phyloP scores from a whole-genome alignment of 2,888 invertebrate species.

The Dinocampus coccinellae region DNA sequence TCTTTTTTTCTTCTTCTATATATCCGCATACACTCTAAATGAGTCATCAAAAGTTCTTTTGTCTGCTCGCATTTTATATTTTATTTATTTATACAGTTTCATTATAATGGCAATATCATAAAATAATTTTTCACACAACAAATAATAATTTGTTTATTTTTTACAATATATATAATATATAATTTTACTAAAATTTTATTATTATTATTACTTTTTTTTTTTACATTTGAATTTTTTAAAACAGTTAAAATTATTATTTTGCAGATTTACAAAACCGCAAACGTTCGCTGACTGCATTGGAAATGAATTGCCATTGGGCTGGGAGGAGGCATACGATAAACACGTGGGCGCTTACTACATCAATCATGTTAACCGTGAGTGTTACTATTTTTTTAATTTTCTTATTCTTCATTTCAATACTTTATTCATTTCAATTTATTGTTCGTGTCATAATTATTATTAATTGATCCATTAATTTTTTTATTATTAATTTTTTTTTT shows the following conservation, averaged over 20 bases:
- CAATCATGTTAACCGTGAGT: constrained; percentile 96
- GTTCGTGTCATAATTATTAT: too few species aligned
- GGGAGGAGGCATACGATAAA: constrained; percentile 96
- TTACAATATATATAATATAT: too few species aligned
- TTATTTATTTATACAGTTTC: too few species aligned
- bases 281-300: constrained; percentile 98
- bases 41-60: neutral
- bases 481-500: too few species aligned
- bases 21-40: constrained; percentile 2
- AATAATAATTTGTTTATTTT: too few species aligned
- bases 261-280: constrained; percentile 95
- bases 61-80: neutral
- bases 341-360: constrained; percentile 97
- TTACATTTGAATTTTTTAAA: neutral
- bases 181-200: too few species aligned
- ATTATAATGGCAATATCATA: too few species aligned
- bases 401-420: too few species aligned
- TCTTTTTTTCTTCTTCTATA: neutral
- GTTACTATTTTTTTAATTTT: constrained; percentile 28
- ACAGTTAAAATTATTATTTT: constrained; percentile 67
- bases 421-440: too few species aligned
- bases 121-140: too few species aligned
- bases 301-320: constrained; percentile 96
- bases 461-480: too few species aligned
- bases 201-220: too few species aligned